Conservation (phyloP, 2,113 vertebrate genomes). For the Grammomys dolichurus region DNA sequence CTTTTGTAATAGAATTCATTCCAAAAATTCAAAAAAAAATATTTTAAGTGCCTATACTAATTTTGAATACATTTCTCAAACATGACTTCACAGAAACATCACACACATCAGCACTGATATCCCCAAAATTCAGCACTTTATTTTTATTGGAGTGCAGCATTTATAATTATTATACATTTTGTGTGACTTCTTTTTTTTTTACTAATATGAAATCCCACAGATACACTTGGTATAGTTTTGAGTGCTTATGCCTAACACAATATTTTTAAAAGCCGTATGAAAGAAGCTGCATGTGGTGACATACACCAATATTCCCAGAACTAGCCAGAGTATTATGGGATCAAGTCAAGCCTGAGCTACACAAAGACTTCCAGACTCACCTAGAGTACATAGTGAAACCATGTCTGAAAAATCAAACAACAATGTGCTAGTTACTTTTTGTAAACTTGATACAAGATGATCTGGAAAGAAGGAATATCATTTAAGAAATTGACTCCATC, state of each 20-base stretch:
- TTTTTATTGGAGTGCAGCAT: background rate
- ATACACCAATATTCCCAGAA: background rate
- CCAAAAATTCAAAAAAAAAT: no score
- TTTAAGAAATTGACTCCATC: background rate
- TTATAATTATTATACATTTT: background rate
- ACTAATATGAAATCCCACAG: background rate
- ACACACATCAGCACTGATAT: background rate
- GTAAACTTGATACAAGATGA: background rate
- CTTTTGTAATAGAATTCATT: background rate
- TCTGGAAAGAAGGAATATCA: background rate
- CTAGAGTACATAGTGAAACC: background rate
- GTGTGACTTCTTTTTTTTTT: slow-evolving; percentile 9
- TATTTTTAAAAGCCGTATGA: background rate
- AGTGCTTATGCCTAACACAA: background rate
- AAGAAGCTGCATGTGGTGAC: background rate
- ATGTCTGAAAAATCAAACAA: background rate
- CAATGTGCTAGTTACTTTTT: background rate
- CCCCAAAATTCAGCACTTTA: background rate
- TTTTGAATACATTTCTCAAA: background rate
- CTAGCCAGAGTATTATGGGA: background rate
- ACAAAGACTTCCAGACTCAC: background rate
- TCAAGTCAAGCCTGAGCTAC: background rate
- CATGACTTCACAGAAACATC: background rate
- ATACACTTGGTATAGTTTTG: background rate
- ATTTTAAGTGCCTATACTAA: background rate